Percentiles rank a stretch among this genome's conserved stretches.
These are phyloP conservation scores for Arvicanthis niloticus DNA, from an alignment of 2,113 vertebrate genomes.

Conservation along the genomic window DNA sequence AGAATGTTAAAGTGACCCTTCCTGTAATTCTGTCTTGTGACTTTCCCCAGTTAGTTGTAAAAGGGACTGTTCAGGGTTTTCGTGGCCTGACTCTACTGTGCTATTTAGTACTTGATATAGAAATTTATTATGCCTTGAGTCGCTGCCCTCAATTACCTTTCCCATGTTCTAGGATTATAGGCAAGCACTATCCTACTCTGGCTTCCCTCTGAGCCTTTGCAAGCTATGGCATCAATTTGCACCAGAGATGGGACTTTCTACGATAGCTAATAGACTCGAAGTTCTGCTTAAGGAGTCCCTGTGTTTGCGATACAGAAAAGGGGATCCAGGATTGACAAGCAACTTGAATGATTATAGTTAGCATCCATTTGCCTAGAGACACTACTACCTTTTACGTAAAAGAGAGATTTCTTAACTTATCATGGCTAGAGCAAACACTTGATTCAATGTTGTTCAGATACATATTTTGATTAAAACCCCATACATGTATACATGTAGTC, in stretches of 20 bases:
- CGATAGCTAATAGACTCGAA: background rate
- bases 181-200: background rate
- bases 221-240: background rate
- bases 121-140: background rate
- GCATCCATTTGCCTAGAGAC: background rate
- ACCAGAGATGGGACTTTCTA: background rate
- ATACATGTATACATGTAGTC: background rate
- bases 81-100: background rate
- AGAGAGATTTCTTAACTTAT: background rate
- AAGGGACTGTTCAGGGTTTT: background rate
- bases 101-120: slow-evolving; percentile 37
- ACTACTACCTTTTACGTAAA: background rate
- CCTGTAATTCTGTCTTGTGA: background rate
- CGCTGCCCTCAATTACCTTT: background rate
- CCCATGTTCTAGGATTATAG: background rate
- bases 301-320: background rate
- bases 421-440: background rate
- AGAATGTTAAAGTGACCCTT: slow-evolving; percentile 57
- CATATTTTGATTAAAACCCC: background rate
- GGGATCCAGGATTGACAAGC: background rate
- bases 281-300: background rate
- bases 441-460: background rate
- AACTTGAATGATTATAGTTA: background rate
- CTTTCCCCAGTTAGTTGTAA: background rate
- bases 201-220: background rate